These are phyloP conservation scores for Bombus waltoni DNA, from an alignment of 1,140 invertebrate genomes.

Conservation along the genomic window DNA sequence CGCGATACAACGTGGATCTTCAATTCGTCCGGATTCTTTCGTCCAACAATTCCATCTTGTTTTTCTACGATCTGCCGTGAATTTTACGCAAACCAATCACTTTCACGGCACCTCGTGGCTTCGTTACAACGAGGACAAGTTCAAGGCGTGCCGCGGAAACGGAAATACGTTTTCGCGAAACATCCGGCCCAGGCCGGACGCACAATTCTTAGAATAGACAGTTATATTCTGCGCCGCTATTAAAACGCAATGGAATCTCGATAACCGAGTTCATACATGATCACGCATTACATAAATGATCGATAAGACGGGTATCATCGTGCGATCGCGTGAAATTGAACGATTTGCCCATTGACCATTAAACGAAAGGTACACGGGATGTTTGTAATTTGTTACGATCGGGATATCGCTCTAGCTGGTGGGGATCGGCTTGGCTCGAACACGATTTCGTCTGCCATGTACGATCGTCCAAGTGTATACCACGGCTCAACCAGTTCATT, in stretches of 20 bases:
- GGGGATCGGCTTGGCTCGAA: constrained; percentile 1
- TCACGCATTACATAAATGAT: neutral
- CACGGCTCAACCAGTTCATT: constrained; percentile 7
- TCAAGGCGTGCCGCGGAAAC: constrained; percentile 57
- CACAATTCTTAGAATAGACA: neutral
- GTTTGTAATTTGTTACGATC: neutral
- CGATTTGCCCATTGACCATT: no score
- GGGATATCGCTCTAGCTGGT: neutral
- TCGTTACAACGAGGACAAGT: constrained; percentile 50
- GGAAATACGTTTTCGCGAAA: constrained; percentile 32
- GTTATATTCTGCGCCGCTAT: no score
- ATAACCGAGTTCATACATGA: neutral
- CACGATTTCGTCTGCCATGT: neutral
- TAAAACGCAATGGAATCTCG: neutral
- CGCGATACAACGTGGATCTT: no score
- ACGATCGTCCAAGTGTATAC: neutral
- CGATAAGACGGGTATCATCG: neutral
- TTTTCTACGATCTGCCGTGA: neutral
- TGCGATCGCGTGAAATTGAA: neutral
- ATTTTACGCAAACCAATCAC: neutral
- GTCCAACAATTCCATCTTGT: neutral
- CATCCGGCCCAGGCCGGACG: no score
- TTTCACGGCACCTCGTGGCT: constrained; percentile 6
- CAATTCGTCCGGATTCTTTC: neutral
- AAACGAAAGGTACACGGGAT: neutral